Evolutionary conservation across 2,113 vertebrate species (phyloP).

Genomic region (Aspidoscelis tigris): DNA sequence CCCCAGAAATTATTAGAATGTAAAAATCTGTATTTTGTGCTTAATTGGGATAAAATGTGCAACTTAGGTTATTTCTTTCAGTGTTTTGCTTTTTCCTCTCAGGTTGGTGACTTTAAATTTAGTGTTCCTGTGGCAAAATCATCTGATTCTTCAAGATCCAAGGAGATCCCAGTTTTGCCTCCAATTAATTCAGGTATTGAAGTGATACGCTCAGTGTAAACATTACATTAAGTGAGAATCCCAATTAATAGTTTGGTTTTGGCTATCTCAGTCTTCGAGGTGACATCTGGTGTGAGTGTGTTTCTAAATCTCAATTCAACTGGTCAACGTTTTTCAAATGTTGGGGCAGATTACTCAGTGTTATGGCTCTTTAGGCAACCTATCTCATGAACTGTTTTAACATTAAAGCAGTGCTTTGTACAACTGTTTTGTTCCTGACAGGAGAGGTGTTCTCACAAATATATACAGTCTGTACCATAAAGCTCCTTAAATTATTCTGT

Average conservation of each 20-base stretch:
- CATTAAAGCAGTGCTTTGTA: neutral
- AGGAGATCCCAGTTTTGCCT: slow-evolving; percentile 73
- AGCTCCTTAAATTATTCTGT: neutral
- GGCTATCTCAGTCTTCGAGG: neutral
- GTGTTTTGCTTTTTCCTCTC: slow-evolving; percentile 38
- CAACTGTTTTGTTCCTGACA: neutral
- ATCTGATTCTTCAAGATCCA: slow-evolving; percentile 75
- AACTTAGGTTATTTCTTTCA: slow-evolving; percentile 16
- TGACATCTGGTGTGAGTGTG: neutral
- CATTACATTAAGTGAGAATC: neutral
- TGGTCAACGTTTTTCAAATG: neutral
- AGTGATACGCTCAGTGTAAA: slow-evolving; percentile 16
- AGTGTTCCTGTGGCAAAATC: slow-evolving; percentile 91
- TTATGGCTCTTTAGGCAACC: neutral
- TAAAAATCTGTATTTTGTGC: neutral
- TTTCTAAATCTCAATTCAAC: neutral
- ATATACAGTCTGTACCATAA: neutral
- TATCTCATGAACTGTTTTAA: neutral
- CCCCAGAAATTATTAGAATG: neutral
- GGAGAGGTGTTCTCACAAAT: slow-evolving; percentile 3
- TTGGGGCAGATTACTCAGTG: neutral
- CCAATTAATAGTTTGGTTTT: neutral
- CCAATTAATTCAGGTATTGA: slow-evolving; percentile 76
- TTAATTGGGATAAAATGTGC: neutral
- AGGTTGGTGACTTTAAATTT: slow-evolving; percentile 88